Evolutionary conservation across 2,797 vertebrate species (phyloP).

Genomic region (Echiichthys vipera): DNA sequence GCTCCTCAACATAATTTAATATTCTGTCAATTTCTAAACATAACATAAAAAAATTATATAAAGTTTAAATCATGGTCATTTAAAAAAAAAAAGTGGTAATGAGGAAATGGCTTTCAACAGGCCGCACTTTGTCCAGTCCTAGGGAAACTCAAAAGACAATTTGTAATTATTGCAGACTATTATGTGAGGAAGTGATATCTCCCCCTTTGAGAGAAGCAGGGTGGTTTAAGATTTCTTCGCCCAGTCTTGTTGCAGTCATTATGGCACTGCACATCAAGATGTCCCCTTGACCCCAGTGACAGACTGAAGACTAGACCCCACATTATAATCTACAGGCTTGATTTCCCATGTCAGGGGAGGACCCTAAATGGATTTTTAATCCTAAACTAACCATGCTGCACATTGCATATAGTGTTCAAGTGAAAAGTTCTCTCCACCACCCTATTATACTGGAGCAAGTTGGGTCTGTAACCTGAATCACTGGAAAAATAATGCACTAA

Average conservation of each 20-base stretch:
- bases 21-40: too few relatives aligned
- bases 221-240: slow-evolving; percentile 75
- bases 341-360: slow-evolving; percentile 84
- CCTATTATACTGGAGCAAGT: slow-evolving; percentile 84
- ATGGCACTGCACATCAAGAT: slow-evolving; percentile 77
- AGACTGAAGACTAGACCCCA: slow-evolving; percentile 66
- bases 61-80: slow-evolving; percentile 11
- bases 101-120: slow-evolving; percentile 27
- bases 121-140: slow-evolving; percentile 20
- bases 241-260: slow-evolving; percentile 76
- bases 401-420: slow-evolving; percentile 86
- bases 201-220: slow-evolving; percentile 59
- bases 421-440: slow-evolving; percentile 89
- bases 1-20: neutral
- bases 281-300: slow-evolving; percentile 84
- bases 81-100: slow-evolving; percentile 16
- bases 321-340: slow-evolving; percentile 83
- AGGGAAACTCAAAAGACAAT: slow-evolving; percentile 69
- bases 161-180: slow-evolving; percentile 81
- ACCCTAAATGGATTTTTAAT: slow-evolving; percentile 90
- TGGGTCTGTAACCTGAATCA: slow-evolving; percentile 93
- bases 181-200: slow-evolving; percentile 73
- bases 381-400: slow-evolving; percentile 89
- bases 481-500: slow-evolving; percentile 88
- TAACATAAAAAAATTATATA: too few relatives aligned